phyloP scores from a whole-genome alignment of 2,113 vertebrate genomes.

The Bos javanicus region DNA sequence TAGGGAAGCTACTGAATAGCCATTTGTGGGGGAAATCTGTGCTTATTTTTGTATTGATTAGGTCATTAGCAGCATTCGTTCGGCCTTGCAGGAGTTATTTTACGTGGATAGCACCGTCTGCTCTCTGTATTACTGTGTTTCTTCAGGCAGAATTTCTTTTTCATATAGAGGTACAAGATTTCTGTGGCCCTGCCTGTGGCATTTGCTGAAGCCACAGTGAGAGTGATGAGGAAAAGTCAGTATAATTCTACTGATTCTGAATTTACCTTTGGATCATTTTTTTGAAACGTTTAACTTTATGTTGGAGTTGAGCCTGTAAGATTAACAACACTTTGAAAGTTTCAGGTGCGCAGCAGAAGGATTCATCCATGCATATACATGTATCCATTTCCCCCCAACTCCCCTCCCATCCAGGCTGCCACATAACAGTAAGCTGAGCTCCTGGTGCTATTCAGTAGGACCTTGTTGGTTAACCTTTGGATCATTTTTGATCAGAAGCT shows the following conservation, averaged over 20 bases:
- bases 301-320: background rate
- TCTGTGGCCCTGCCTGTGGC: background rate
- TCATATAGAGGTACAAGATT: background rate
- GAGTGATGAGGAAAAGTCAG: background rate
- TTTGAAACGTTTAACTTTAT: background rate
- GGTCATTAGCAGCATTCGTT: constrained; percentile 42
- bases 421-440: background rate
- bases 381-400: background rate
- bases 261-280: background rate
- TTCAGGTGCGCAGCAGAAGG: background rate
- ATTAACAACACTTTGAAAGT: background rate
- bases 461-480: background rate
- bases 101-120: background rate
- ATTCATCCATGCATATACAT: background rate
- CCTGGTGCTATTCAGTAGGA: background rate
- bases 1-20: background rate
- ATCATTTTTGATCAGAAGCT: background rate
- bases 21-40: background rate
- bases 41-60: constrained; percentile 38
- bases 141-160: background rate
- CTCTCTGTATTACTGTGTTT: background rate
- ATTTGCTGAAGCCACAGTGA: background rate
- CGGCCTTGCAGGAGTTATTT: background rate
- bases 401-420: background rate
- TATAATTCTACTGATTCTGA: background rate